Evolutionary conservation across 2,113 vertebrate species (phyloP), one percentile per base, ranked within the genome.

Genomic region (Amblyornis subalaris): DNA sequence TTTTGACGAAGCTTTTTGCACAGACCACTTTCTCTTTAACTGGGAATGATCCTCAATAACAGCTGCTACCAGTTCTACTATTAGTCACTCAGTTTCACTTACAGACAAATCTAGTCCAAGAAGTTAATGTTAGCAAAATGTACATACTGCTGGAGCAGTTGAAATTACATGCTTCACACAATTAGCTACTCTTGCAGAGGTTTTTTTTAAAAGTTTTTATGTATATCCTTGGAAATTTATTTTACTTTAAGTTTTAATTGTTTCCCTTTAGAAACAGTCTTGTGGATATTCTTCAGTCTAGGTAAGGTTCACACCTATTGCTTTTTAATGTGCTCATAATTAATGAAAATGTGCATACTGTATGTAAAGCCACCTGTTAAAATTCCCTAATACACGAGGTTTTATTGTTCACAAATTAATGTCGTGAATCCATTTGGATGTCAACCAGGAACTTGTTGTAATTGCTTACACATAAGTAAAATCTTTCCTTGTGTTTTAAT

Each of bases 401-500:
- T 77, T 90, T 96, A 86, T 96, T 98, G 94, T 97, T 98, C 95
- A 64, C 91, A 97, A 97, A 97, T 98, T 95, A 97, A 94, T 91
- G 89, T 96, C 64, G 81, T 94, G 77, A 98, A 97, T 97, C 95
- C 95, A 95, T 97, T 98, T 98, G 97, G 97, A 98, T 31, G 60
- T 85, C 36, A 35, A 97, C 96, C 97, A 98, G 95, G 82, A 98
- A 91, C 94, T 96, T 95, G 71, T 95, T 95, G 93, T 97, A 98
- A 98, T 97, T 97, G 88, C 95, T 97, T 95, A 96, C 87, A 95
- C 95, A 89, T 93, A 97, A 97, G 96, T 97, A 97, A 97, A 97
- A 97, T 97, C 93, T 95, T 98, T 98, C 82, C 64, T 82, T 95
- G 94, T 97, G 96, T 95, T 97, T 98, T 98, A 97, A 98, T 98